phyloP scores from a whole-genome alignment of 2,113 vertebrate species.

The Pseudorasbora parva region DNA sequence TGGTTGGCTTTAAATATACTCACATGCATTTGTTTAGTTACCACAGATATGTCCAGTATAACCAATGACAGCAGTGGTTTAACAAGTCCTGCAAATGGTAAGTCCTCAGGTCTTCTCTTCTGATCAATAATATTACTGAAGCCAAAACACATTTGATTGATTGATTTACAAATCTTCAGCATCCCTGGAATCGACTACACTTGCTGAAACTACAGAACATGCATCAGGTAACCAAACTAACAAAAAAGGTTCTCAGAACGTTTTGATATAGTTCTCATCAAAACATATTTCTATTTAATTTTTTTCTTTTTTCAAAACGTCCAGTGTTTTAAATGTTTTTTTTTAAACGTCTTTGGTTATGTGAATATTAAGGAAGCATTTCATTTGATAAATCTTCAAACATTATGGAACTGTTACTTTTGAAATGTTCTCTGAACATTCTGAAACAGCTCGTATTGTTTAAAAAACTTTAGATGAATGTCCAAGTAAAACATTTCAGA shows the following conservation, averaged over 20 bases:
- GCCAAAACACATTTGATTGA: neutral
- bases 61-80: neutral
- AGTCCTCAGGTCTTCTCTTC: neutral
- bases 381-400: no score
- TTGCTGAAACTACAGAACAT: neutral
- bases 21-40: neutral
- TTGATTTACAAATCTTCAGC: neutral
- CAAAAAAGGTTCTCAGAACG: neutral
- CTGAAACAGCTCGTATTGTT: no score
- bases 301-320: no score
- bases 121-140: neutral
- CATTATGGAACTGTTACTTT: no score
- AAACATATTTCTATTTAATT: no score
- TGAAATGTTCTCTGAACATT: no score
- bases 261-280: no score
- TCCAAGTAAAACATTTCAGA: no score
- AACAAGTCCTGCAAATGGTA: neutral
- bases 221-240: neutral
- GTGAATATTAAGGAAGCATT: no score
- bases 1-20: neutral
- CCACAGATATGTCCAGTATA: neutral
- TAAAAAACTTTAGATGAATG: no score
- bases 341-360: no score
- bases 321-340: no score
- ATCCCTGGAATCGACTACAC: neutral